phyloP scores from a whole-genome alignment of 92 coral and sea anemone genomes.

The Pocillopora grandis region DNA sequence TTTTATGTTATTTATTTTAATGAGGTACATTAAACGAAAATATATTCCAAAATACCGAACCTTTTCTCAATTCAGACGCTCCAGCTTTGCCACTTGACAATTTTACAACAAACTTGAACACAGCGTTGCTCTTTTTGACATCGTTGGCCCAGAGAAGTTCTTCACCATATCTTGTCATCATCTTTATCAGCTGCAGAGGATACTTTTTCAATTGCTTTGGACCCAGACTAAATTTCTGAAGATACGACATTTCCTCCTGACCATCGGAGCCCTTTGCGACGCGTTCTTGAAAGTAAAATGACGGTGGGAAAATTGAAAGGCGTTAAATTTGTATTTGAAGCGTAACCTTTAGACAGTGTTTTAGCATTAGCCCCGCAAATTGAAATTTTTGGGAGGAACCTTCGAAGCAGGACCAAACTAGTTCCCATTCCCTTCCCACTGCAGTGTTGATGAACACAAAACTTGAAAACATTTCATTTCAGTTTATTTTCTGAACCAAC shows the following conservation, averaged over 20 bases:
- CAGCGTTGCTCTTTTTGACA: neutral
- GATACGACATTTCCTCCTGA: neutral
- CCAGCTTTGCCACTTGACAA: neutral
- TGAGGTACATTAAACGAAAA: neutral
- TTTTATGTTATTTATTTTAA: neutral
- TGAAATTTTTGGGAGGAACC: no score
- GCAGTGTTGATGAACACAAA: no score
- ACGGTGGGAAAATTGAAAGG: no score
- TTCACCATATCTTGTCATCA: slow-evolving; percentile 20
- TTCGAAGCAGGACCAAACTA: no score
- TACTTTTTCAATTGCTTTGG: neutral
- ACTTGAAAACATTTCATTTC: no score
- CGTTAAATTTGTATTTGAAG: no score
- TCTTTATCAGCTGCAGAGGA: neutral
- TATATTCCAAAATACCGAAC: neutral
- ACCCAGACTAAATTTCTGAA: neutral
- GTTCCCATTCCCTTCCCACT: no score
- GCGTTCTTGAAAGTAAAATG: no score
- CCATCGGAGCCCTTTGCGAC: neutral
- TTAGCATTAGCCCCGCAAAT: no score
- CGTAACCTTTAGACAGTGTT: no score
- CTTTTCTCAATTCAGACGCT: slow-evolving; percentile 2
- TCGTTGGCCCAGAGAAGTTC: slow-evolving; percentile 16
- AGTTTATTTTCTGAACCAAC: no score
- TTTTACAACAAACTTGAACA: neutral